Percentiles rank a stretch among this genome's conserved stretches.
phyloP scores from a whole-genome alignment of 1,140 invertebrate genomes.

The Helicoverpa zea region DNA sequence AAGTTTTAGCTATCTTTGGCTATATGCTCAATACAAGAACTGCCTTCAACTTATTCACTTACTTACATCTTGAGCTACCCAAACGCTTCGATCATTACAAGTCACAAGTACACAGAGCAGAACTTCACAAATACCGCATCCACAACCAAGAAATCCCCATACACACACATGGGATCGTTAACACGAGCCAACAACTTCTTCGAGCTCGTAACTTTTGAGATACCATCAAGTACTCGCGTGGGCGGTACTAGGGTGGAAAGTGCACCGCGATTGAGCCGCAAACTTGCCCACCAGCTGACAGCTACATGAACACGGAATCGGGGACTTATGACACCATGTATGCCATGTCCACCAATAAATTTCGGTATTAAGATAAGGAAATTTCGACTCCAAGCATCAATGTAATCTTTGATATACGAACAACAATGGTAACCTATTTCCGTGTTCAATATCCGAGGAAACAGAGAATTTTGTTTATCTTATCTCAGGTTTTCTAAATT shows the following conservation, averaged over 20 bases:
- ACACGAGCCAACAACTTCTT: conserved; percentile 49
- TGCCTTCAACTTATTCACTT: background rate
- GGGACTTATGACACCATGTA: conserved; percentile 50
- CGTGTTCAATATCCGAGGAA: conserved; percentile 16
- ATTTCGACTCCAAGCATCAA: conserved; percentile 29
- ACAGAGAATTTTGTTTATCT: background rate
- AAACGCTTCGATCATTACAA: background rate
- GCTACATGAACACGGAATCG: conserved; percentile 50
- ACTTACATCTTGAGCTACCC: background rate
- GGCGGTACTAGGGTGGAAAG: conserved; percentile 49
- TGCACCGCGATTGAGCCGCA: conserved; percentile 41
- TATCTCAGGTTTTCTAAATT: background rate
- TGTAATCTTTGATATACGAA: conserved; percentile 34
- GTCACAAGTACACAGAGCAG: background rate
- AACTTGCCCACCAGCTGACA: conserved; percentile 37
- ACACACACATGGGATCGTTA: conserved; percentile 47
- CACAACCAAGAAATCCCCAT: background rate
- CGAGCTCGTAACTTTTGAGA: conserved; percentile 57
- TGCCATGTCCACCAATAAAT: conserved; percentile 41
- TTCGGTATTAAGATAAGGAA: conserved; percentile 50
- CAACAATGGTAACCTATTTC: conserved; percentile 37
- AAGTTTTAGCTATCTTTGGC: too few relatives aligned
- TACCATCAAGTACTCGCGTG: conserved; percentile 52
- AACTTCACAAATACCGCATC: conserved; percentile 35
- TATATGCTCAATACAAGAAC: too few relatives aligned